Evolutionary conservation across 1,140 invertebrate genomes (phyloP), one percentile per base, ranked within the genome.

Genomic region (Centruroides sculpturatus): DNA sequence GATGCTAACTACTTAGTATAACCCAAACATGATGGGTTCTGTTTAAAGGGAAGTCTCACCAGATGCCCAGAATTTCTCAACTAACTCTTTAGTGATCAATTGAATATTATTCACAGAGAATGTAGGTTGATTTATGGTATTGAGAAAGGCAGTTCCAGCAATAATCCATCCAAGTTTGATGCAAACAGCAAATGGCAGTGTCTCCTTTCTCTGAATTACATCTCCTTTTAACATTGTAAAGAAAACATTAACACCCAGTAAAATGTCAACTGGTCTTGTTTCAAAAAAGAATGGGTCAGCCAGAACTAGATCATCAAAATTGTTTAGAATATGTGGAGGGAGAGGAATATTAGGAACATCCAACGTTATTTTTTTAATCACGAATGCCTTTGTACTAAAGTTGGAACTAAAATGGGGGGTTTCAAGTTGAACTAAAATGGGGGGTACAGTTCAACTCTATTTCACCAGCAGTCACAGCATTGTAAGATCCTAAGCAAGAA

Each of bases 251-350:
- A 54, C 51, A 7, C 57, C 57, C 3, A 59, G 50, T 3, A 59
- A 35, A 5, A 52, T 53, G n/a, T 59, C 57, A n/a, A 59, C 41
- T 6, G 49, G 9, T 5, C 5, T 50, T 52, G 36, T 52, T 47
- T 52, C 53, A 47, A 36, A 59, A 53, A 59, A 59, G 46, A 35
- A 11, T 6, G 57, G 57, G 23, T 59, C 57, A 6, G 57, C 57
- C 23, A 59, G 9, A 5, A 10, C 12, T 23, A 59, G 7, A 35
- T 59, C 51, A 3, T 46, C 10, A 35, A 53, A 54, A 13, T 9
- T 3, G 35, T 52, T n/a, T 6, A 8, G 3, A 5, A 41, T 36
- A 13, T 3, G 3, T 3, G 23, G 3, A 34, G 52, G 34, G 36
- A 53, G 5, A 35, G 10, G 3, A 13, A 4, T 7, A 47, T 54